Percentiles rank a stretch among this genome's conserved stretches.
These are phyloP conservation scores for Calliopum simillimum DNA, from an alignment of 2,888 invertebrate species.

Conservation along the genomic window DNA sequence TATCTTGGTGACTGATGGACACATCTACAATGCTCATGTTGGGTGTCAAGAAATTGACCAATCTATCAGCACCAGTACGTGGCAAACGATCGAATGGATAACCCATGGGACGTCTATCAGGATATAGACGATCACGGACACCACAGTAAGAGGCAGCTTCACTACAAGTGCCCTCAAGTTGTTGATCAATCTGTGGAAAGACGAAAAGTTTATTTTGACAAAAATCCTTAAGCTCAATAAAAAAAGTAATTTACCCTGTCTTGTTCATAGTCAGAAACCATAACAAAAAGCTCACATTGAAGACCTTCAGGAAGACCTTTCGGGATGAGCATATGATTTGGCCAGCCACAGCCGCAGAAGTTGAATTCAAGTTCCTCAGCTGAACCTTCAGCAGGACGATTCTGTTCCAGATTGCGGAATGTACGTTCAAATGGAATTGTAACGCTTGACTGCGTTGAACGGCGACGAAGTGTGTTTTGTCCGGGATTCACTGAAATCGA, in stretches of 20 bases:
- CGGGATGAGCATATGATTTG: slow-evolving; percentile 82
- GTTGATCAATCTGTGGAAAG: slow-evolving; percentile 60
- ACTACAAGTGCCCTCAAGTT: slow-evolving; percentile 71
- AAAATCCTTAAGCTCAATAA: not conserved
- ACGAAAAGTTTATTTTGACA: not conserved
- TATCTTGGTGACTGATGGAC: slow-evolving; percentile 72
- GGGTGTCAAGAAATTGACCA: slow-evolving; percentile 77
- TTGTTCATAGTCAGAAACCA: slow-evolving; percentile 81
- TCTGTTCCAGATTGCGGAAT: slow-evolving; percentile 77
- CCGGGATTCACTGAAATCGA: slow-evolving; percentile 73
- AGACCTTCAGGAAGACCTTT: slow-evolving; percentile 77
- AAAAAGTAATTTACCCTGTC: slow-evolving; percentile 68
- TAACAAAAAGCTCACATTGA: slow-evolving; percentile 78
- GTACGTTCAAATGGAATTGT: slow-evolving; percentile 86
- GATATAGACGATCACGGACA: slow-evolving; percentile 80
- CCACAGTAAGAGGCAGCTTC: slow-evolving; percentile 86
- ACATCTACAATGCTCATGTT: slow-evolving; percentile 78
- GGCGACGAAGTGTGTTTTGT: slow-evolving; percentile 74
- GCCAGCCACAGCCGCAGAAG: slow-evolving; percentile 92
- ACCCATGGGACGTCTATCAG: slow-evolving; percentile 85
- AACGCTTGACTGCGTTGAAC: slow-evolving; percentile 79
- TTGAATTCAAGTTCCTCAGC: slow-evolving; percentile 73
- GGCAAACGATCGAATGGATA: slow-evolving; percentile 87
- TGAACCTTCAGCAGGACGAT: slow-evolving; percentile 72
- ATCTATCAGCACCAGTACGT: slow-evolving; percentile 69